Conservation (phyloP, 1,140 invertebrate species). For the Drosophila nannoptera region DNA sequence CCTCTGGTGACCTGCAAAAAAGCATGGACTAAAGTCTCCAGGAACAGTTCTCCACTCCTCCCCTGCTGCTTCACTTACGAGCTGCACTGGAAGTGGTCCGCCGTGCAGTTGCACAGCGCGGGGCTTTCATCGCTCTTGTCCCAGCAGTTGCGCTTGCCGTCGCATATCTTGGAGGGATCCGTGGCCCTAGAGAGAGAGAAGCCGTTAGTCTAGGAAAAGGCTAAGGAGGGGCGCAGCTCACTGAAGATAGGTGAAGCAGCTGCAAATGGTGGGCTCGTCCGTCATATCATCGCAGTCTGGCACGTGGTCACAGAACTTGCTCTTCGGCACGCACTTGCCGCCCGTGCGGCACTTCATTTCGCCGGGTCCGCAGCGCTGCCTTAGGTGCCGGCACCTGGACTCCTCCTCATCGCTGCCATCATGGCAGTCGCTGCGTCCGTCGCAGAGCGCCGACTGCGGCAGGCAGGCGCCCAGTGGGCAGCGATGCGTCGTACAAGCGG, state of each 20-base stretch:
- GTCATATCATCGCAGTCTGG: conserved; percentile 85
- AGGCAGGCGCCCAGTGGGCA: conserved; percentile 87
- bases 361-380: conserved; percentile 64
- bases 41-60: not conserved
- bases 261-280: conserved; percentile 85
- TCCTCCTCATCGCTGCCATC: conserved; percentile 83
- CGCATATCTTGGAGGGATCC: conserved; percentile 85
- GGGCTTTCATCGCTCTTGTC: conserved; percentile 89
- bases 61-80: conserved; percentile 69
- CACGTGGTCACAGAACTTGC: conserved; percentile 83
- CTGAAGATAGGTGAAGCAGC: conserved; percentile 84
- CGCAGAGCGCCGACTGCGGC: conserved; percentile 82
- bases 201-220: not conserved
- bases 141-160: conserved; percentile 87
- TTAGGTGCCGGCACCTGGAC: conserved; percentile 79
- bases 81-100: conserved; percentile 80
- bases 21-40: not conserved
- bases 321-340: conserved; percentile 84
- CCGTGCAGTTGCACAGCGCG: conserved; percentile 82
- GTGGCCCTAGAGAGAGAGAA: conserved; percentile 80
- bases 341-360: conserved; percentile 84
- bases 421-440: conserved; percentile 86
- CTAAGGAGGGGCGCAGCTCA: conserved; percentile 30
- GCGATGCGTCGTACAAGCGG: conserved; percentile 80
- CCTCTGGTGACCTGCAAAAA: conserved; percentile 63